phyloP scores from a whole-genome alignment of 2,888 invertebrate genomes.

The Thera britannica region DNA sequence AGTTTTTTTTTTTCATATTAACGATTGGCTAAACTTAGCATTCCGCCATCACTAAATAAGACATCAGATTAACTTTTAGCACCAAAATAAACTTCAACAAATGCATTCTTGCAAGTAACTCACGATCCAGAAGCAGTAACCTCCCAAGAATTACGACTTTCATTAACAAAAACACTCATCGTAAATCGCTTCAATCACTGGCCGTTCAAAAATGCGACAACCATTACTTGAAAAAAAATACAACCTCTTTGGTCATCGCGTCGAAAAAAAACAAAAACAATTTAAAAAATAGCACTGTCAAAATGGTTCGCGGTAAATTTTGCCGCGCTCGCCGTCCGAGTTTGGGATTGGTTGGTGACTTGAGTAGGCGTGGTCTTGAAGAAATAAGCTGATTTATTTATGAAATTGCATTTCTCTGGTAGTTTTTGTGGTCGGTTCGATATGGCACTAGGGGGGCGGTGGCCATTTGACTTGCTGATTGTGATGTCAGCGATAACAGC shows the following conservation, averaged over 20 bases:
- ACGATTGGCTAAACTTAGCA: neutral
- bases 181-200: conserved; percentile 74
- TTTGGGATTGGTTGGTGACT: conserved; percentile 62
- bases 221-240: conserved; percentile 65
- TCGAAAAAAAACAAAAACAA: conserved; percentile 59
- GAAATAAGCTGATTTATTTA: conserved; percentile 77
- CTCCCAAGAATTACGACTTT: conserved; percentile 57
- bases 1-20: too few species aligned
- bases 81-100: conserved; percentile 32
- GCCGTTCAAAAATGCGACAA: conserved; percentile 68
- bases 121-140: conserved; percentile 29
- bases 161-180: conserved; percentile 74
- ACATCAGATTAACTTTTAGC: conserved; percentile 38
- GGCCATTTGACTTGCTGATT: conserved; percentile 66
- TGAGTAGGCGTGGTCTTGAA: conserved; percentile 70
- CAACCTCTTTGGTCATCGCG: conserved; percentile 57
- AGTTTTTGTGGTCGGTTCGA: conserved; percentile 57
- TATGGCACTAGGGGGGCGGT: conserved; percentile 58
- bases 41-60: conserved; percentile 32
- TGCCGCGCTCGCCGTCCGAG: conserved; percentile 59
- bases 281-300: conserved; percentile 72
- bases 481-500: conserved; percentile 40
- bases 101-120: conserved; percentile 34
- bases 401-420: conserved; percentile 72
- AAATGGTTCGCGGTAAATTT: conserved; percentile 81